phyloP scores from a whole-genome alignment of 2,888 invertebrate genomes.

The Drosophila tripunctata region DNA sequence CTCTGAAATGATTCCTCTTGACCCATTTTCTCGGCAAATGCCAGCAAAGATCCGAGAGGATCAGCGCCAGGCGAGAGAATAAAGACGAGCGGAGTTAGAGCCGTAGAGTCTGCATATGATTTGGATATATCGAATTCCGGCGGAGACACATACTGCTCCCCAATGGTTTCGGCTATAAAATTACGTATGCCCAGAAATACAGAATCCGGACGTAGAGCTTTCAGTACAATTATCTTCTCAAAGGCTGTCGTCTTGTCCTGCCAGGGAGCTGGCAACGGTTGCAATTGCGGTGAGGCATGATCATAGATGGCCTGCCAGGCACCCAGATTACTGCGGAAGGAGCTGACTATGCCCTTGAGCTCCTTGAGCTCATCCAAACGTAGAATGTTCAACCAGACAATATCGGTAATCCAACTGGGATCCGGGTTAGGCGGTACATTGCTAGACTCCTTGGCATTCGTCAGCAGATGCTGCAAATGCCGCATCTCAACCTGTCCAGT shows the following conservation, averaged over 20 bases:
- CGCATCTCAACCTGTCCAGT: slow-evolving; percentile 86
- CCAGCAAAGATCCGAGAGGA: slow-evolving; percentile 85
- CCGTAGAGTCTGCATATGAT: slow-evolving; percentile 92
- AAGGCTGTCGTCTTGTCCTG: slow-evolving; percentile 88
- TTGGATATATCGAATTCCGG: slow-evolving; percentile 93
- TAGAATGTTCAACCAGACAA: slow-evolving; percentile 92
- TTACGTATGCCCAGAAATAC: slow-evolving; percentile 92
- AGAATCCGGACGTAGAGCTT: slow-evolving; percentile 93
- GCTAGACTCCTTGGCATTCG: slow-evolving; percentile 85
- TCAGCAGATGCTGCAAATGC: slow-evolving; percentile 91
- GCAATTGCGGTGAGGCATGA: slow-evolving; percentile 88
- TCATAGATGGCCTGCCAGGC: slow-evolving; percentile 89
- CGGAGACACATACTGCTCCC: slow-evolving; percentile 92
- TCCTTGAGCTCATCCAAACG: slow-evolving; percentile 88
- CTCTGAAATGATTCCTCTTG: slow-evolving; percentile 90
- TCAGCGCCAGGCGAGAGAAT: slow-evolving; percentile 96
- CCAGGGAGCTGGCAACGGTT: slow-evolving; percentile 88
- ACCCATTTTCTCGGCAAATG: slow-evolving; percentile 92
- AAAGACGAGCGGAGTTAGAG: slow-evolving; percentile 92
- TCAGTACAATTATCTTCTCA: slow-evolving; percentile 91
- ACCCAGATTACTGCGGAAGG: slow-evolving; percentile 85
- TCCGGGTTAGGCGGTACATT: slow-evolving; percentile 88
- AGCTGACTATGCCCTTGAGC: slow-evolving; percentile 87
- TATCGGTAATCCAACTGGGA: slow-evolving; percentile 90
- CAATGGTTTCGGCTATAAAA: slow-evolving; percentile 89